phyloP scores from a whole-genome alignment of 2,888 invertebrate genomes.

The Eristalinus sepulchralis region DNA sequence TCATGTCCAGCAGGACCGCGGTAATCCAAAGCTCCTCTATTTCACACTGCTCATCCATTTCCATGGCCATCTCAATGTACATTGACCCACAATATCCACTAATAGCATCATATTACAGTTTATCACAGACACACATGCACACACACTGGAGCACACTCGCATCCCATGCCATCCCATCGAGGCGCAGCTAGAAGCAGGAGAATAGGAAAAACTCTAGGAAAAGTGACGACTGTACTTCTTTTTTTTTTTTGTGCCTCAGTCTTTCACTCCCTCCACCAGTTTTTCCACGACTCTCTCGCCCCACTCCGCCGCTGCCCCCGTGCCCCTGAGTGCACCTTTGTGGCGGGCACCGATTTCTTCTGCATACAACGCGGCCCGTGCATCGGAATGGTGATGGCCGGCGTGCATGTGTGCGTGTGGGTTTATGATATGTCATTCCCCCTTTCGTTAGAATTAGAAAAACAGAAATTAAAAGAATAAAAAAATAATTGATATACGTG shows the following conservation, averaged over 20 bases:
- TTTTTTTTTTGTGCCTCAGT: background rate
- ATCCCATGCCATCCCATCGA: background rate
- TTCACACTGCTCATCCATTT: conserved; percentile 27
- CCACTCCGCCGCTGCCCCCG: background rate
- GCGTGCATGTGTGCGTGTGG: background rate
- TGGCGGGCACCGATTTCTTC: conserved; percentile 50
- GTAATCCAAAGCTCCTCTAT: background rate
- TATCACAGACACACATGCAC: conserved; percentile 14
- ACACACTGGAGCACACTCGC: background rate
- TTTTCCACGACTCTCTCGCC: background rate
- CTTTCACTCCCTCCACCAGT: background rate
- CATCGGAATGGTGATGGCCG: background rate
- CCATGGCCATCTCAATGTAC: conserved; percentile 46
- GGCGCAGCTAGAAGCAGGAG: conserved; percentile 4
- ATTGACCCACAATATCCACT: conserved; percentile 61
- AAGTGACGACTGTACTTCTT: conserved; percentile 69
- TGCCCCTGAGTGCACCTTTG: conserved; percentile 23
- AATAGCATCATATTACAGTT: conserved; percentile 61
- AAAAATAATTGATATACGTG: conserved; percentile 62
- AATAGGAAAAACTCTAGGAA: conserved; percentile 51
- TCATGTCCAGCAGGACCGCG: background rate
- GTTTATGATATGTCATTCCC: conserved; percentile 39
- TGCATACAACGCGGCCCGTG: conserved; percentile 13
- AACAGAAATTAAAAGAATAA: conserved; percentile 23
- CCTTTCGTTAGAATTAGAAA: conserved; percentile 57